phyloP scores from a whole-genome alignment of 2,888 invertebrate genomes.

The Charanyca ferruginea region DNA sequence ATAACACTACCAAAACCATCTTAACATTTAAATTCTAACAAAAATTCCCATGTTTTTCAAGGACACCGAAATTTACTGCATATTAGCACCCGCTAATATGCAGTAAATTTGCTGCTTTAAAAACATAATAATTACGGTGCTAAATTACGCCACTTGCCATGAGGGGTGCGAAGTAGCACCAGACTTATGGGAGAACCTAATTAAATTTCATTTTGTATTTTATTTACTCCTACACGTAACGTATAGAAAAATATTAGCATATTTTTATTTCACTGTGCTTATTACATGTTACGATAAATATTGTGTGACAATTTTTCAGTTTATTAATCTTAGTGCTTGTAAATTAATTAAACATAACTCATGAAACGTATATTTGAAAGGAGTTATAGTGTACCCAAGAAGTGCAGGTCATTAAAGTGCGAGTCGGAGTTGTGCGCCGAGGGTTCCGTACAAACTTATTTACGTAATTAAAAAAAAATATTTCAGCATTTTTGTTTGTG shows the following conservation, averaged over 20 bases:
- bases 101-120: background rate
- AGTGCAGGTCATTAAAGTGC: too few relatives aligned
- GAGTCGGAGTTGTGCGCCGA: too few relatives aligned
- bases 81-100: background rate
- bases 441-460: too few relatives aligned
- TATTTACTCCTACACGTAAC: slow-evolving; percentile 26
- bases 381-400: too few relatives aligned
- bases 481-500: too few relatives aligned
- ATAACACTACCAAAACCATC: too few relatives aligned
- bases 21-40: too few relatives aligned
- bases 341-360: slow-evolving; percentile 2
- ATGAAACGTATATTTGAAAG: background rate
- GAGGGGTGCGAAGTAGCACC: background rate
- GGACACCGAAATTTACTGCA: too few relatives aligned
- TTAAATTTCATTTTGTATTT: background rate
- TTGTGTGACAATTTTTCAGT: background rate
- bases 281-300: slow-evolving; percentile 26
- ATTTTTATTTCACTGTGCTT: slow-evolving; percentile 13
- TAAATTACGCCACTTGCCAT: background rate
- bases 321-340: slow-evolving; percentile 1
- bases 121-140: background rate
- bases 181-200: background rate
- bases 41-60: too few relatives aligned
- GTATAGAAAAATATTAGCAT: slow-evolving; percentile 5
- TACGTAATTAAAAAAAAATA: too few relatives aligned